Percentiles rank a stretch among this genome's conserved stretches.
Conservation (phyloP, 2,113 vertebrate species). For the Motacilla tschutschensis region DNA sequence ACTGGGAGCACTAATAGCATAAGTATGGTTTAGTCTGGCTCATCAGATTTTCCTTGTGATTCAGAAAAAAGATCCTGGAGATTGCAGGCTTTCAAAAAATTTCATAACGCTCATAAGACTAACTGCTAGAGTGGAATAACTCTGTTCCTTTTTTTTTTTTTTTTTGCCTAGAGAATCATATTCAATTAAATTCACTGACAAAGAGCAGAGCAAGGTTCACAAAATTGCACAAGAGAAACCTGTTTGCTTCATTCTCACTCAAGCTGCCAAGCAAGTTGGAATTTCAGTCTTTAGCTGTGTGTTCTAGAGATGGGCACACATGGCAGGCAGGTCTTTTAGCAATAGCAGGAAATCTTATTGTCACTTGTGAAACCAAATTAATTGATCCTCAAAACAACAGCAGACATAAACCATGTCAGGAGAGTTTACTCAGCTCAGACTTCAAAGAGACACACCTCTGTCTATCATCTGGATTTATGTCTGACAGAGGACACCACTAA, state of each 20-base stretch:
- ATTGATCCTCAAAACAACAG: not conserved
- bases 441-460: not conserved
- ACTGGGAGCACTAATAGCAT: constrained; percentile 22
- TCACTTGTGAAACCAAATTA: not conserved
- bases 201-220: not conserved
- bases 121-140: not conserved
- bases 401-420: not conserved
- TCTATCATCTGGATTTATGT: not conserved
- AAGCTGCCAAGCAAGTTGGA: constrained; percentile 7
- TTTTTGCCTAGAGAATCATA: constrained; percentile 10
- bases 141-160: not conserved
- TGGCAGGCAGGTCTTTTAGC: not conserved
- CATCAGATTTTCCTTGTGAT: constrained; percentile 35
- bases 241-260: constrained; percentile 7
- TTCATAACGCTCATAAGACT: not conserved
- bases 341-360: not conserved
- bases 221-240: constrained; percentile 33
- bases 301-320: not conserved
- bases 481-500: not conserved
- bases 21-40: constrained; percentile 19
- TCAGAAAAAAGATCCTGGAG: constrained; percentile 23
- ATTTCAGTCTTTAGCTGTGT: not conserved
- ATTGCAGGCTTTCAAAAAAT: constrained; percentile 26
- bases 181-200: constrained; percentile 23
- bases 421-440: not conserved